Conservation (phyloP, 2,113 vertebrate genomes). For the Chionodraco myersi region DNA sequence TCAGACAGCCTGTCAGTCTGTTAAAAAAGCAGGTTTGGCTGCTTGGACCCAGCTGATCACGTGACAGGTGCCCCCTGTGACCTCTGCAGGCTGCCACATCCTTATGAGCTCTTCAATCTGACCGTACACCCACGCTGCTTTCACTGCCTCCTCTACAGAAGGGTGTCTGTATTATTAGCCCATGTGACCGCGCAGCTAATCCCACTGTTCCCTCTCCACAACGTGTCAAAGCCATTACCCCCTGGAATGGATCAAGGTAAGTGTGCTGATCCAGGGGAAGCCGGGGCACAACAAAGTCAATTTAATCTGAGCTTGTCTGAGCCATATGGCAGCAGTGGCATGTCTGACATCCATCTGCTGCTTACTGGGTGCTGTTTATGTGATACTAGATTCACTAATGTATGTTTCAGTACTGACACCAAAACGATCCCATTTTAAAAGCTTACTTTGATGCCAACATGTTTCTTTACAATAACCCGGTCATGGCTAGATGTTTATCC, state of each 20-base stretch:
- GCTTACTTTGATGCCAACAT: not conserved
- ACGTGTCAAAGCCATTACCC: constrained; percentile 25
- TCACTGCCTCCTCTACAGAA: constrained; percentile 13
- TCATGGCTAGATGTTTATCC: not conserved
- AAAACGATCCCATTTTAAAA: not conserved
- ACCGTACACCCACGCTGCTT: not conserved
- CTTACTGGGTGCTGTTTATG: not conserved
- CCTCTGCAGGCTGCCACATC: constrained; percentile 39
- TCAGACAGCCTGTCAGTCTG: constrained; percentile 34
- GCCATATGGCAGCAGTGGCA: not conserved
- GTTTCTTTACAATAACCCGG: not conserved
- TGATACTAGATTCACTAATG: no score
- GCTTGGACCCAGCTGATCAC: constrained; percentile 38
- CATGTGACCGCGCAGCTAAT: constrained; percentile 35
- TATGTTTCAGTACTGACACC: not conserved
- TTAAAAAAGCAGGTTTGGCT: constrained; percentile 32
- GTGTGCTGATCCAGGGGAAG: constrained; percentile 22
- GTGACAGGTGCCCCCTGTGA: constrained; percentile 50
- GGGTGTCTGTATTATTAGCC: constrained; percentile 15
- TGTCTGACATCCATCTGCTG: not conserved
- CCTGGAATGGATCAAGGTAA: constrained; percentile 3
- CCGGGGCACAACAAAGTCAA: not conserved
- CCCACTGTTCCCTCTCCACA: constrained; percentile 26
- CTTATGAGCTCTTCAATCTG: constrained; percentile 30
- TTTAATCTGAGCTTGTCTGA: constrained; percentile 27